Conservation (phyloP, 2,888 invertebrate genomes). For the Bursaphelenchus okinawaensis region DNA sequence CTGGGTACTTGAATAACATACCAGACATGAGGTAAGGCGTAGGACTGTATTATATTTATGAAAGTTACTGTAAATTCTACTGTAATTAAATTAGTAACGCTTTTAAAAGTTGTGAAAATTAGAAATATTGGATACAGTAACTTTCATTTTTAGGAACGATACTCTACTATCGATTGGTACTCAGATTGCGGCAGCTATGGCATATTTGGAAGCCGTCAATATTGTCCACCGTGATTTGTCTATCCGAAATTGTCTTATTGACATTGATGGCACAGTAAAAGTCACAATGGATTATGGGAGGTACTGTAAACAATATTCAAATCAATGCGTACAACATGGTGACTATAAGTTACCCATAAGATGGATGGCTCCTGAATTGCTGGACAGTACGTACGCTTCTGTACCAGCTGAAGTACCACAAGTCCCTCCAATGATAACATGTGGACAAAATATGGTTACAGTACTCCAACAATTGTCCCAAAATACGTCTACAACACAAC, state of each 20-base stretch:
- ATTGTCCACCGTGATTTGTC: conserved; percentile 80
- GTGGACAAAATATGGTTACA: too few relatives aligned
- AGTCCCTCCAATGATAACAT: too few relatives aligned
- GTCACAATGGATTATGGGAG: conserved; percentile 33
- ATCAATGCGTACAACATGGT: not conserved
- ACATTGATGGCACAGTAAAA: conserved; percentile 67
- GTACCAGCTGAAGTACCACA: conserved; percentile 15
- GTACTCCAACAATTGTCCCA: too few relatives aligned
- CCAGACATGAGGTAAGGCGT: not conserved
- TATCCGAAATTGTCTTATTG: conserved; percentile 78
- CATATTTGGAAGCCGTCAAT: conserved; percentile 78
- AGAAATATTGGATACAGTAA: too few relatives aligned
- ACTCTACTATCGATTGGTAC: conserved; percentile 38
- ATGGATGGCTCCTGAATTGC: conserved; percentile 52
- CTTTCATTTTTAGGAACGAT: not conserved
- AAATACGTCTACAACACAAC: too few relatives aligned
- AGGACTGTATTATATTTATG: not conserved
- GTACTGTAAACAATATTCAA: not conserved
- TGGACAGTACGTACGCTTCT: conserved; percentile 26
- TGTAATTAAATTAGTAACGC: too few relatives aligned
- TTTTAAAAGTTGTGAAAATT: too few relatives aligned
- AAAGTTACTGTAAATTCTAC: too few relatives aligned
- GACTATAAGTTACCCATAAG: conserved; percentile 69
- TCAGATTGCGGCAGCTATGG: conserved; percentile 80
- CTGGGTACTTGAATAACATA: not conserved